Percentiles rank a stretch among this genome's conserved stretches.
phyloP scores from a whole-genome alignment of 2,888 invertebrate genomes.

The Drosophila tripunctata region DNA sequence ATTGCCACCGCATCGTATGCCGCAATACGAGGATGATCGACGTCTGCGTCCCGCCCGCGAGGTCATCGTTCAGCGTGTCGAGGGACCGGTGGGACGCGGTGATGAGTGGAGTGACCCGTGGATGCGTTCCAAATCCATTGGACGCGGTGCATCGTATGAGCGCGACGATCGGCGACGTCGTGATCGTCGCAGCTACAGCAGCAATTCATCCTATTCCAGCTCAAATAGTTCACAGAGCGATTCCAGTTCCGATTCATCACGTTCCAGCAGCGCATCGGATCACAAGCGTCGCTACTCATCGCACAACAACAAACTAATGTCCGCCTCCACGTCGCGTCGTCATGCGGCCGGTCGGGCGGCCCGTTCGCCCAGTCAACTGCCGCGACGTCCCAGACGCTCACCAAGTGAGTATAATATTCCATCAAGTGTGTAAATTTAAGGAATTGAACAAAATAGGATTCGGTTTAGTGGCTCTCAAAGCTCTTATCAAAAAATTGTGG shows the following conservation, averaged over 20 bases:
- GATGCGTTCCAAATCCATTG: conserved; percentile 91
- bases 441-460: too few species aligned
- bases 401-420: conserved; percentile 74
- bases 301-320: conserved; percentile 79
- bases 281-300: conserved; percentile 82
- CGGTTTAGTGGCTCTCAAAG: too few species aligned
- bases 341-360: conserved; percentile 62
- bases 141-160: conserved; percentile 82
- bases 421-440: too few species aligned
- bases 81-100: conserved; percentile 86
- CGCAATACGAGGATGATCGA: conserved; percentile 86
- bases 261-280: conserved; percentile 80
- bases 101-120: conserved; percentile 99
- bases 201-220: conserved; percentile 84
- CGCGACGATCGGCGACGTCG: conserved; percentile 80
- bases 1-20: conserved; percentile 86
- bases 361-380: conserved; percentile 80
- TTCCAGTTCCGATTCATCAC: conserved; percentile 84
- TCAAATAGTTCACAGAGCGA: conserved; percentile 91
- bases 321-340: conserved; percentile 56
- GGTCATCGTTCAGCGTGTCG: conserved; percentile 90
- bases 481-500: too few species aligned
- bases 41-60: conserved; percentile 88
- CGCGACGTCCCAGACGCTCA: conserved; percentile 76
- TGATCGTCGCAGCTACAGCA: conserved; percentile 84